Evolutionary conservation across 2,888 invertebrate genomes (phyloP).

Genomic region (Palloptera scutellata): DNA sequence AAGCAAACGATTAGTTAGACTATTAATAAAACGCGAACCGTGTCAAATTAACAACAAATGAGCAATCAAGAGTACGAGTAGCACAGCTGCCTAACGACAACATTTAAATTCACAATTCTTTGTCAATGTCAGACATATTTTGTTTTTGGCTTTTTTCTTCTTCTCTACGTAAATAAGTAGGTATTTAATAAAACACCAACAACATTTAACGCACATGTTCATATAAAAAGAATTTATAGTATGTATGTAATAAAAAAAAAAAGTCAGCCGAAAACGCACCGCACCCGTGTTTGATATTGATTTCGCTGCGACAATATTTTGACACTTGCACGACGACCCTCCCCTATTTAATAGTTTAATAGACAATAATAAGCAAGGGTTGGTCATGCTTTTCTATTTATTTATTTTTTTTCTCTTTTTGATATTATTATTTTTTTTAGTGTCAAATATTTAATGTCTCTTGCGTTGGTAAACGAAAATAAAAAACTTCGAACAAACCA

Average conservation of each 20-base stretch:
- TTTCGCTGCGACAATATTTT: slow-evolving; percentile 23
- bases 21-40: background rate
- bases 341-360: background rate
- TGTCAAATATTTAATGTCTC: background rate
- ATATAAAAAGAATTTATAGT: too few relatives aligned
- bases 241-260: too few relatives aligned
- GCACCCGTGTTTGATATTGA: slow-evolving; percentile 7
- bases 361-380: background rate
- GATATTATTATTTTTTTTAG: slow-evolving; percentile 7
- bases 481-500: background rate
- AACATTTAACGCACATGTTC: too few relatives aligned
- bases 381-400: background rate
- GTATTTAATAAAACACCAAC: too few relatives aligned
- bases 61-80: too few relatives aligned
- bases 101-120: too few relatives aligned
- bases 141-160: too few relatives aligned
- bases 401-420: background rate
- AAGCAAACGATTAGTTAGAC: background rate
- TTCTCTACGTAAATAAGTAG: too few relatives aligned
- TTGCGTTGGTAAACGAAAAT: background rate
- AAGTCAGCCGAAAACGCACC: too few relatives aligned
- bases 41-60: too few relatives aligned
- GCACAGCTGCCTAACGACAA: too few relatives aligned
- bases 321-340: slow-evolving; percentile 11
- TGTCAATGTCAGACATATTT: too few relatives aligned